Evolutionary conservation across 2,888 invertebrate genomes (phyloP), one percentile per base, ranked within the genome.

Genomic region (Scrobipalpa atriplicella): DNA sequence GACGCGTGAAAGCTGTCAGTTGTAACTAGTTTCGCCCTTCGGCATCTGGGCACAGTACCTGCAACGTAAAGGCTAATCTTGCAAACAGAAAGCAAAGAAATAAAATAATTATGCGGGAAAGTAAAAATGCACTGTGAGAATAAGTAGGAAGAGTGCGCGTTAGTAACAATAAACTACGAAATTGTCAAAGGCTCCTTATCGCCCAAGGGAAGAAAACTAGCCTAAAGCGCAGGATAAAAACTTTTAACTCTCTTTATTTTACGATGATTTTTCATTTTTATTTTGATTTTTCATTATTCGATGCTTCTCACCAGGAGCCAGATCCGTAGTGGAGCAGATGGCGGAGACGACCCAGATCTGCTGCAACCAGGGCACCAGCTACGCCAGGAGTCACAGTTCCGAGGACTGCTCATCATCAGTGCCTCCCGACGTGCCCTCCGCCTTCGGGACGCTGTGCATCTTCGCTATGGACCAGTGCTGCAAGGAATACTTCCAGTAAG

Each of bases 381-480:
- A 83, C 70, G 90, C 88, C 2, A 75, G 81, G 64, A 84, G 76
- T 56, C 82, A 86, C 67, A 72, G 83, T 0, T 72, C 74, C 0
- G 75, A 76, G 0, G 86, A 84, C 65, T 92, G 92, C 71, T 81
- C 84, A 8, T 80, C 79, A 0, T 78, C 79, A 0, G 70, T 79
- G 0, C 84, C 86, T 0, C 79, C 83, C 0, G 82, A 81, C 6
- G 81, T 92, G 0, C 78, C 85, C 0, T 52, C 76, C 0, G 70
- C 68, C 0, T 83, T 86, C 16, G 76, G 74, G 0, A 70, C 82
- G 0, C 72, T 91, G 29, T 92, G 92, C 66, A 72, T 80, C 9
- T 80, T 87, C 51, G 89, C 89, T 0, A 87, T 88, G 75, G 80
- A 83, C 6, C 83, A 87, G 56, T 92, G 92, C 75, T 92, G 92